These are phyloP conservation scores for Nesidiocoris tenuis DNA, from an alignment of 2,888 invertebrate genomes.

Conservation along the genomic window DNA sequence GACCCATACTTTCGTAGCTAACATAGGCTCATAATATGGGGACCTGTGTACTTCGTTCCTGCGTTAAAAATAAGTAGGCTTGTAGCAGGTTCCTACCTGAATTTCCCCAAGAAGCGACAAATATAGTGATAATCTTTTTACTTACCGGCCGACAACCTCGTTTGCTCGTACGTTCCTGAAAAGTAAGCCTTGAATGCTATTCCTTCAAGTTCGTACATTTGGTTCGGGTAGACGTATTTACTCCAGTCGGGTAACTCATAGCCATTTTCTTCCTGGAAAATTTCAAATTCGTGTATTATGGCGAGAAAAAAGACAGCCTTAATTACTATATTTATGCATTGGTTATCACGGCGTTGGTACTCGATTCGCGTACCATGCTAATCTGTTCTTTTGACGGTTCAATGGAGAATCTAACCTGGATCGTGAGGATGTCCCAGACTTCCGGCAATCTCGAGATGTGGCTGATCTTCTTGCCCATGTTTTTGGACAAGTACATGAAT, in stretches of 20 bases:
- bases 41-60: no score
- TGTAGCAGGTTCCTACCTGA: no score
- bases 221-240: constrained; percentile 65
- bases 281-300: neutral
- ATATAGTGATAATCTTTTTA: no score
- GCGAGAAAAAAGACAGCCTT: neutral
- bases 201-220: constrained; percentile 56
- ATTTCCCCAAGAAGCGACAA: no score
- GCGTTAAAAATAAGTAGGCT: no score
- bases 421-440: constrained; percentile 42
- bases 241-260: constrained; percentile 75
- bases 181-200: constrained; percentile 33
- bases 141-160: constrained; percentile 27
- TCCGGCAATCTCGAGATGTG: constrained; percentile 15
- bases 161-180: constrained; percentile 33
- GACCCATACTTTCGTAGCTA: no score
- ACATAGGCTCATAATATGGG: no score
- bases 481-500: constrained; percentile 36
- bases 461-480: constrained; percentile 38
- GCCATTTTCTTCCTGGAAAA: constrained; percentile 60
- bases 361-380: no score
- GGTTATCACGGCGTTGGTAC: no score
- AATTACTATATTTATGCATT: no score
- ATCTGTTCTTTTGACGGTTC: no score
- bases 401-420: constrained; percentile 44